Evolutionary conservation across 2,797 vertebrate species (phyloP).

Genomic region (Cottoperca gobio): DNA sequence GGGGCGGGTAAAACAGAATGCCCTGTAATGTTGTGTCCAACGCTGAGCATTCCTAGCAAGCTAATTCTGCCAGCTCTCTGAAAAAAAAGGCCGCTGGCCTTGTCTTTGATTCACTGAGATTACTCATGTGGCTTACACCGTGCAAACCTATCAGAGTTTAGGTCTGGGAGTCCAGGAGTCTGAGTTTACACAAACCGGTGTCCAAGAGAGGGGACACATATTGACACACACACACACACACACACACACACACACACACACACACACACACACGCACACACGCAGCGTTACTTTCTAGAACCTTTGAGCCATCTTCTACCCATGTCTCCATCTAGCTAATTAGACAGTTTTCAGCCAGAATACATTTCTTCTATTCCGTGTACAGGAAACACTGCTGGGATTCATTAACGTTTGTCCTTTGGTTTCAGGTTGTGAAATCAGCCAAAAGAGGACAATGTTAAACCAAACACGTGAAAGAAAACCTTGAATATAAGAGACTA

Average conservation of each 20-base stretch:
- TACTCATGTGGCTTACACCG: constrained; percentile 44
- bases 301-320: constrained; percentile 32
- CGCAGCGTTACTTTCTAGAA: constrained; percentile 15
- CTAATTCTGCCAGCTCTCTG: constrained; percentile 54
- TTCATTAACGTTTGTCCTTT: constrained; percentile 43
- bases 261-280: constrained; percentile 20
- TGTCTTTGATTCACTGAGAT: constrained; percentile 59
- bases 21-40: constrained; percentile 48
- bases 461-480: constrained; percentile 21
- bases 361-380: constrained; percentile 1
- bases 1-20: constrained; percentile 65
- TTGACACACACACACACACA: constrained; percentile 22
- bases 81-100: constrained; percentile 56
- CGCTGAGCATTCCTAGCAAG: constrained; percentile 44
- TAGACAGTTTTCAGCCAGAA: constrained; percentile 42
- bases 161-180: constrained; percentile 36
- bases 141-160: constrained; percentile 45
- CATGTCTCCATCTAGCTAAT: constrained; percentile 45
- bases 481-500: constrained; percentile 24
- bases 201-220: constrained; percentile 28
- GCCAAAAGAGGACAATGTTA: constrained; percentile 16
- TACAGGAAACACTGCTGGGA: constrained; percentile 46
- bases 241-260: constrained; percentile 23
- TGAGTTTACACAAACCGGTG: constrained; percentile 54
- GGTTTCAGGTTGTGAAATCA: constrained; percentile 19